phyloP scores from a whole-genome alignment of 1,140 invertebrate genomes.

The Physella acuta region DNA sequence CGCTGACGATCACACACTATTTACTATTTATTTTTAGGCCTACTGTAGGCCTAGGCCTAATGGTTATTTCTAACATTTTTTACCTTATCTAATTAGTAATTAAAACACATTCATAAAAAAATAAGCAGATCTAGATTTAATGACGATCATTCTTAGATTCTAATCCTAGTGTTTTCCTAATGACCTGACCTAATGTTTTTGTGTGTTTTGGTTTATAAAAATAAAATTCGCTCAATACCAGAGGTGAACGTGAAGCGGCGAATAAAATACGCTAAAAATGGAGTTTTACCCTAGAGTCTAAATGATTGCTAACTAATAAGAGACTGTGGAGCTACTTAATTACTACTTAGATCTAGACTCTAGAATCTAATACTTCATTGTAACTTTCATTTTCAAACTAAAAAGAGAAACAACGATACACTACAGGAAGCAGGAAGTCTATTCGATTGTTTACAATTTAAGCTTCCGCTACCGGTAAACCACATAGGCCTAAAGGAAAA shows the following conservation, averaged over 20 bases:
- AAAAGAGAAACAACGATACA: not conserved
- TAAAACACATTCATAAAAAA: no score
- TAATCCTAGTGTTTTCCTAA: no score
- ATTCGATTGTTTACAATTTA: not conserved
- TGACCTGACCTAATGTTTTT: no score
- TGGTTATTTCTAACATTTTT: no score
- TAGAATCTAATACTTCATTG: not conserved
- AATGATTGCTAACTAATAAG: not conserved
- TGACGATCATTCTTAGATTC: no score
- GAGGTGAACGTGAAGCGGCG: not conserved
- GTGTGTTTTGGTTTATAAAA: not conserved
- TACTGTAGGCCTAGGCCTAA: no score
- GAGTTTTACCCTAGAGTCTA: not conserved
- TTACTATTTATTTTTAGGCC: no score
- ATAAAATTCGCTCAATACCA: not conserved
- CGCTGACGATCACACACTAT: no score
- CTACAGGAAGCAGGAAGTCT: constrained; percentile 6
- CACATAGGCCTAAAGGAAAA: no score
- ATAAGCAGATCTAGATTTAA: no score
- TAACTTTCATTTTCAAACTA: not conserved
- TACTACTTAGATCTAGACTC: not conserved
- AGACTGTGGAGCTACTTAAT: not conserved
- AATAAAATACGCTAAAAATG: not conserved
- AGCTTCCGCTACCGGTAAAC: constrained; percentile 19
- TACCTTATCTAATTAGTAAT: no score